Percentiles rank a stretch among this genome's conserved stretches.
Evolutionary conservation across 2,113 vertebrate species (phyloP).

Genomic region (Malurus cyaneus): DNA sequence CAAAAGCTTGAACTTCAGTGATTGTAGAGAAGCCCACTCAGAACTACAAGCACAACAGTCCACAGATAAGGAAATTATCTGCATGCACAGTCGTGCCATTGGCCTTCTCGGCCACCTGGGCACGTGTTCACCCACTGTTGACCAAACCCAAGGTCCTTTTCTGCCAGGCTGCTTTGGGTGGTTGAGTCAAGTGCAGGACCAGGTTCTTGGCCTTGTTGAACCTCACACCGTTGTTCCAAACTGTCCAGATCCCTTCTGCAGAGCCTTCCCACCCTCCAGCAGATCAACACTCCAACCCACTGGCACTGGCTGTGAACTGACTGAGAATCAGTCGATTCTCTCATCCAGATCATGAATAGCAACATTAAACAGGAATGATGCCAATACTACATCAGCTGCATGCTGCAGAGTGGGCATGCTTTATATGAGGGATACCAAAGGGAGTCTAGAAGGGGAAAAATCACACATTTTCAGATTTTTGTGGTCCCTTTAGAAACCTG

Average conservation of each 20-base stretch:
- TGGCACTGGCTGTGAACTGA: neutral
- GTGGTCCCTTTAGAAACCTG: neutral
- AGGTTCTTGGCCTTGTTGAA: neutral
- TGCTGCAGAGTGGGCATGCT: neutral
- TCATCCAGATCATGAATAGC: neutral
- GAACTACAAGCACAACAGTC: neutral
- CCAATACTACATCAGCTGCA: neutral
- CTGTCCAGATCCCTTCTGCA: neutral
- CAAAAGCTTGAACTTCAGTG: neutral
- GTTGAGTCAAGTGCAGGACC: neutral
- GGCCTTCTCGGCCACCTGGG: neutral
- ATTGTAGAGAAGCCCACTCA: neutral
- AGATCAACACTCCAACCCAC: neutral
- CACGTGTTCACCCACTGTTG: neutral
- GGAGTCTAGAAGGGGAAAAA: neutral
- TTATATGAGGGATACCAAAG: neutral
- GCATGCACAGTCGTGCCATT: neutral
- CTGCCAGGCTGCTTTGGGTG: accelerated
- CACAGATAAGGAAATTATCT: neutral
- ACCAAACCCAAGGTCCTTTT: no score
- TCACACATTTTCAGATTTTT: neutral
- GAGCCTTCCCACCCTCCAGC: neutral
- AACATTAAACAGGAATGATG: neutral
- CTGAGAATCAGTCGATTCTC: accelerated
- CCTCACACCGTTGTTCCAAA: neutral